Conservation (phyloP, 2,113 vertebrate species). For the Panthera tigris region DNA sequence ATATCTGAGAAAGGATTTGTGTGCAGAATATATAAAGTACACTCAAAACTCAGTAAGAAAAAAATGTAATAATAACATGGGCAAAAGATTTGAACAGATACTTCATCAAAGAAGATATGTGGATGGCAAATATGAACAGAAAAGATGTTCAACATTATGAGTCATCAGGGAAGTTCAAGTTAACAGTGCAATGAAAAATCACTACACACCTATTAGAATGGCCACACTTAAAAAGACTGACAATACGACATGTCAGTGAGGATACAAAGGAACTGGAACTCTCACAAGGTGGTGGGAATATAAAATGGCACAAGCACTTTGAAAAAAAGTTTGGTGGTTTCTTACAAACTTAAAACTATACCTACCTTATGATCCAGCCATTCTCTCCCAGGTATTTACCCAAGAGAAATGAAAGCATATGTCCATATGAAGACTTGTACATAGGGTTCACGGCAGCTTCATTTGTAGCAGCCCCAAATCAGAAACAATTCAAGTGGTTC, state of each 20-base stretch:
- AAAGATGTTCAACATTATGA: neutral
- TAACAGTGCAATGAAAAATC: conserved; percentile 3
- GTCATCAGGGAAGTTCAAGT: neutral
- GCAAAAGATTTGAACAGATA: neutral
- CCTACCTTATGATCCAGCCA: neutral
- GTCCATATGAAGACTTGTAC: neutral
- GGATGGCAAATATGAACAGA: neutral
- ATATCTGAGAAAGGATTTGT: neutral
- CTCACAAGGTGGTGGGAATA: neutral
- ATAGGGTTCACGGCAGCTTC: neutral
- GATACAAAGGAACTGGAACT: neutral
- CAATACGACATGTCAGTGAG: neutral
- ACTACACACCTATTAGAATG: neutral
- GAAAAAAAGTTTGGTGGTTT: neutral
- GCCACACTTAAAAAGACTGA: neutral
- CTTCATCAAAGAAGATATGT: neutral
- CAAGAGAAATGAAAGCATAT: neutral
- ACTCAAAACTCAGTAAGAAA: neutral
- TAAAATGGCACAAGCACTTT: neutral
- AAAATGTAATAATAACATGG: neutral
- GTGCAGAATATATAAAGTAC: neutral
- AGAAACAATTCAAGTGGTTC: neutral
- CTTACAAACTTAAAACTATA: neutral
- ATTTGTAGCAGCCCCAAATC: neutral
- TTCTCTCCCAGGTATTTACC: neutral